Conservation (phyloP, 2,888 invertebrate species). For the Conchocele bisecta region DNA sequence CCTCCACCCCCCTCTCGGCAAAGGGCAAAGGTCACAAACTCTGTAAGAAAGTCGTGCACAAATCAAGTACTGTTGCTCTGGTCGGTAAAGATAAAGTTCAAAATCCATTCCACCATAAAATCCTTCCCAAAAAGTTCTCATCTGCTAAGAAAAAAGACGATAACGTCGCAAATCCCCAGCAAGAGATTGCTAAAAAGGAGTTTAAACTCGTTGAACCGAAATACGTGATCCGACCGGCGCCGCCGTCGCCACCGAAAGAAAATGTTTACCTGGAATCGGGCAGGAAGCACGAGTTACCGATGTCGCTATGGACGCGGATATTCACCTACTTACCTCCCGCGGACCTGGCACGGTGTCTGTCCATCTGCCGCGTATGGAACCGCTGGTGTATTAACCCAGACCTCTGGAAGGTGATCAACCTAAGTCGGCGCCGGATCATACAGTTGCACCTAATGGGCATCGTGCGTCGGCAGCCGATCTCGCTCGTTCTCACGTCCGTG, state of each 20-base stretch:
- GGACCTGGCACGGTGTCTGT: conserved; percentile 86
- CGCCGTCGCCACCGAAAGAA: conserved; percentile 75
- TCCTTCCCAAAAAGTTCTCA: not conserved
- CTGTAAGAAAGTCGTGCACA: too few species aligned
- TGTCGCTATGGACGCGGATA: conserved; percentile 82
- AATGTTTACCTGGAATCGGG: conserved; percentile 63
- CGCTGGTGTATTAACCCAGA: conserved; percentile 91
- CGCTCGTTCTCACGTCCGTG: conserved; percentile 94
- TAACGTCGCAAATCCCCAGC: conserved; percentile 30
- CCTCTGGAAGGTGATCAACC: conserved; percentile 93
- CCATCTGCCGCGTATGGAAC: conserved; percentile 95
- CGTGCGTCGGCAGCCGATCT: conserved; percentile 93
- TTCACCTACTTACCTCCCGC: conserved; percentile 81
- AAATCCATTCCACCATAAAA: too few species aligned
- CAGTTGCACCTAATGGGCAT: conserved; percentile 91
- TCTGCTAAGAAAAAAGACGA: conserved; percentile 28
- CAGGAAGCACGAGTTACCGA: conserved; percentile 73
- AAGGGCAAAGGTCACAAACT: conserved; percentile 49
- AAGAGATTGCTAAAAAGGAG: conserved; percentile 48
- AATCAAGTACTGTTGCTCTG: too few species aligned
- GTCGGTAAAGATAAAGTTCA: too few species aligned
- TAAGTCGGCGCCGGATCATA: conserved; percentile 87
- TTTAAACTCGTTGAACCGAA: conserved; percentile 54
- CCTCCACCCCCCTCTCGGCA: too few species aligned
- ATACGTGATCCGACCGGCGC: conserved; percentile 78